phyloP scores from a whole-genome alignment of 2,888 invertebrate species.

The Nomada flava region DNA sequence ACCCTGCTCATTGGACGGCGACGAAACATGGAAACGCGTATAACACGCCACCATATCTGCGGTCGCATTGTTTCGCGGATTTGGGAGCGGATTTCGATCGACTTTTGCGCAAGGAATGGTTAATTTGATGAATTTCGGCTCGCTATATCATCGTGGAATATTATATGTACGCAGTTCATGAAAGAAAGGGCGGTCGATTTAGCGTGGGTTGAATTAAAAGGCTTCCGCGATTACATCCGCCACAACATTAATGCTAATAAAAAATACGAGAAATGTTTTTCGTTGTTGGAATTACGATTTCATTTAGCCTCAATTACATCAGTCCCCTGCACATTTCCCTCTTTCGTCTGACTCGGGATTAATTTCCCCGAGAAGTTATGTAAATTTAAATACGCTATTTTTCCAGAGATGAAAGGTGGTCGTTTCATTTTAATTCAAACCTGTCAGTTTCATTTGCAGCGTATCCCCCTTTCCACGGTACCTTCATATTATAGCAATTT shows the following conservation, averaged over 20 bases:
- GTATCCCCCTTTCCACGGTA: not conserved
- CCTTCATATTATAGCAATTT: not conserved
- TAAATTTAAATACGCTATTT: slow-evolving; percentile 14
- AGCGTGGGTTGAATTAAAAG: too few relatives aligned
- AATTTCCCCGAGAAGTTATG: not conserved
- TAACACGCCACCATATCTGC: slow-evolving; percentile 50
- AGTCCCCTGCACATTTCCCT: not conserved
- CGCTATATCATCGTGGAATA: too few relatives aligned
- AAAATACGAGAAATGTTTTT: not conserved
- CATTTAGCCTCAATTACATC: not conserved
- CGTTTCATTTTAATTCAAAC: slow-evolving; percentile 9
- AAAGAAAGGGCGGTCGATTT: too few relatives aligned
- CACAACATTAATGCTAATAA: not conserved
- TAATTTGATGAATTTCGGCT: not conserved
- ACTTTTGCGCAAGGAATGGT: slow-evolving; percentile 8
- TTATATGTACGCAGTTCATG: too few relatives aligned
- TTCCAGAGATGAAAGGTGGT: not conserved
- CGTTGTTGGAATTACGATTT: not conserved
- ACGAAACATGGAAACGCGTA: slow-evolving; percentile 56
- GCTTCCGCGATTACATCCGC: not conserved
- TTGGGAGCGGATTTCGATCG: slow-evolving; percentile 42
- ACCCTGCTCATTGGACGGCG: slow-evolving; percentile 35
- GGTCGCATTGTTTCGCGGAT: slow-evolving; percentile 52
- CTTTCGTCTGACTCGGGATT: not conserved
- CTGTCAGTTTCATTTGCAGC: not conserved